These are phyloP conservation scores for Lepidurus couesii DNA, from an alignment of 1,140 invertebrate species.

Conservation along the genomic window DNA sequence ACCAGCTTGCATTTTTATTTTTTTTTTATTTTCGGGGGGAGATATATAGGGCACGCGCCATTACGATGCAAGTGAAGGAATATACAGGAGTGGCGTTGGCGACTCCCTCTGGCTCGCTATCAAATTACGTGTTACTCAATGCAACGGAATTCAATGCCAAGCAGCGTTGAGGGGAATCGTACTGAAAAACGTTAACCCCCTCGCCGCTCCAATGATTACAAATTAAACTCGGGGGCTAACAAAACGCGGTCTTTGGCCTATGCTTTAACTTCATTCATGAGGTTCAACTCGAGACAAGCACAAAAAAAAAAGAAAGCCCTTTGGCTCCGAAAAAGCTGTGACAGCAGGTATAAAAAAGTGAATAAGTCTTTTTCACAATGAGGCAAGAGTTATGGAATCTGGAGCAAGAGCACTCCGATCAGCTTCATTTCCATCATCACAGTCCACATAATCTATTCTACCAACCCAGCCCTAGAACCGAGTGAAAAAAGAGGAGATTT, in stretches of 20 bases:
- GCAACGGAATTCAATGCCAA: not conserved
- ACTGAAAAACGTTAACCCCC: not conserved
- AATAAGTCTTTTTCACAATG: not conserved
- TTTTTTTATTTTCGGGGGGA: not conserved
- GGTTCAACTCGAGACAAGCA: not conserved
- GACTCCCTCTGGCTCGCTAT: not conserved
- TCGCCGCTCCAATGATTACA: constrained; percentile 7
- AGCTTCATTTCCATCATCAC: constrained; percentile 12
- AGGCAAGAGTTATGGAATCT: not conserved
- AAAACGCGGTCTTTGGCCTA: not conserved
- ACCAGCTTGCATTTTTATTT: not conserved
- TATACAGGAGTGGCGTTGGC: not conserved
- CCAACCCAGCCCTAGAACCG: not conserved
- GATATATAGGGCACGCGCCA: not conserved
- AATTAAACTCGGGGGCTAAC: not conserved
- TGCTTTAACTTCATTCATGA: not conserved
- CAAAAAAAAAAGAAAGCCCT: not conserved
- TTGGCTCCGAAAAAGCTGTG: not conserved
- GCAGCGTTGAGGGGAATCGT: not conserved
- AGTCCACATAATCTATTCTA: not conserved
- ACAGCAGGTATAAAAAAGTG: not conserved
- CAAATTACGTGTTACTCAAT: not conserved
- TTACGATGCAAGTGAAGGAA: not conserved
- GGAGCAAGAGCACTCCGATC: not conserved
- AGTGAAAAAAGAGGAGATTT: not conserved